Base-by-base conservation (phyloP, 2,113 vertebrate genomes). In the Oreotrochilus melanogaster region DNA sequence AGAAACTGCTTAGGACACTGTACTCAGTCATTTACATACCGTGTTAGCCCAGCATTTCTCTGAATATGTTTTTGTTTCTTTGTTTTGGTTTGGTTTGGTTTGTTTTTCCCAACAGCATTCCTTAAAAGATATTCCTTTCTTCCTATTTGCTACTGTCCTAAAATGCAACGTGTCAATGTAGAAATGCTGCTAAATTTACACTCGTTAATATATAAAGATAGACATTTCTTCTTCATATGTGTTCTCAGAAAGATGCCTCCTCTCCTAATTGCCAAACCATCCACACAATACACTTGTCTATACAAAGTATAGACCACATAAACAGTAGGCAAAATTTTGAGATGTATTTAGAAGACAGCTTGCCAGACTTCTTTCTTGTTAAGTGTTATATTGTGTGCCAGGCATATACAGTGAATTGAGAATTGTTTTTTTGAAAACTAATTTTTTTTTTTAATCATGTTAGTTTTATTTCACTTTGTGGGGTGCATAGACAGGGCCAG, bases 41-140 rank as follows among this genome's bases (percentile, higher is more conserved):
- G 9, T 9, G 74, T 81, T 22, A 71, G 24, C 31, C 35, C 11
- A 56, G 61, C 24, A 47, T 78, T 69, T n/a, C 53, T 78, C 69
- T 37, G 12, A 47, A 48, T 67, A 9, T 35, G 25, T 22, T 33
- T 28, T 4, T 3, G 1, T 12, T 48, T 48, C 19, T 6, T 12
- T 22, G 10, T 58, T 21, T 43, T n/a, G 4, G 1, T 11, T 6
- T n/a, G n/a, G n/a, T n/a, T n/a, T n/a, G n/a, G n/a, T n/a, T 14
- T 27, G 43, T n/a, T 7, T 1, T 4, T 4, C 19, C 13, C 4
- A 65, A 18, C 10, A 62, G 9, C 10, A 7, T 58, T 67, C 4
- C 16, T 86, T 42, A 57, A 28, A 71, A 66, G 61, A 25, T 25
- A 22, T 57, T 87, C 71, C 16, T 25, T 11, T 24, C 14, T 90